phyloP scores from a whole-genome alignment of 2,888 invertebrate genomes.

The Hecatera dysodea region DNA sequence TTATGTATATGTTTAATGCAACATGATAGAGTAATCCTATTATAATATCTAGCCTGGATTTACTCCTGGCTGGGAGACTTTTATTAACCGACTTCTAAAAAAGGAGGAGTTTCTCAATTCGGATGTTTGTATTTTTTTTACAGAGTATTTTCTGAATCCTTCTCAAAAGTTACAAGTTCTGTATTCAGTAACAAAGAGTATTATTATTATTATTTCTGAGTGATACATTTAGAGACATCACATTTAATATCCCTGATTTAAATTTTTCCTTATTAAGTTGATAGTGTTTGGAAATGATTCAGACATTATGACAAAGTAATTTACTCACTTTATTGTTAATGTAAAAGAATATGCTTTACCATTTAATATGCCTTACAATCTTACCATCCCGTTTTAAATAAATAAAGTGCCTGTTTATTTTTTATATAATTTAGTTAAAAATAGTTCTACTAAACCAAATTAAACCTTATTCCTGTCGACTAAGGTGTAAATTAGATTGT shows the following conservation, averaged over 20 bases:
- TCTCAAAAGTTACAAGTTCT: not conserved
- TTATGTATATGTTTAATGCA: too few relatives aligned
- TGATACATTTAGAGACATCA: conserved; percentile 4
- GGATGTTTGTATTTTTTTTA: too few relatives aligned
- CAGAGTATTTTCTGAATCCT: not conserved
- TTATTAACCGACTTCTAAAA: too few relatives aligned
- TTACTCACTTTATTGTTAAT: not conserved
- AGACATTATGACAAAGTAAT: not conserved
- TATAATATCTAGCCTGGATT: too few relatives aligned
- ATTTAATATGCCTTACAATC: not conserved
- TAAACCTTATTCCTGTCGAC: not conserved
- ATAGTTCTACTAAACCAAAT: not conserved
- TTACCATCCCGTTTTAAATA: too few relatives aligned
- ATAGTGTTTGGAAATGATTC: conserved; percentile 5
- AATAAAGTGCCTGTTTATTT: not conserved
- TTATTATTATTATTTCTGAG: not conserved
- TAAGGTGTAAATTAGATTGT: not conserved
- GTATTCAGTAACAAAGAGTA: not conserved
- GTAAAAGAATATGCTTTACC: not conserved
- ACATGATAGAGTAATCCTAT: too few relatives aligned
- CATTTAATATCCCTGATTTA: conserved; percentile 9
- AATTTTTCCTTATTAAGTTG: conserved; percentile 23
- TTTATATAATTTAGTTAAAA: not conserved
- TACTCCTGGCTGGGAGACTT: too few relatives aligned
- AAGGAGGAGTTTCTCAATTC: too few relatives aligned